Evolutionary conservation across 2,888 invertebrate genomes (phyloP), one percentile per base, ranked within the genome.

Genomic region (Amphipyra berbera): DNA sequence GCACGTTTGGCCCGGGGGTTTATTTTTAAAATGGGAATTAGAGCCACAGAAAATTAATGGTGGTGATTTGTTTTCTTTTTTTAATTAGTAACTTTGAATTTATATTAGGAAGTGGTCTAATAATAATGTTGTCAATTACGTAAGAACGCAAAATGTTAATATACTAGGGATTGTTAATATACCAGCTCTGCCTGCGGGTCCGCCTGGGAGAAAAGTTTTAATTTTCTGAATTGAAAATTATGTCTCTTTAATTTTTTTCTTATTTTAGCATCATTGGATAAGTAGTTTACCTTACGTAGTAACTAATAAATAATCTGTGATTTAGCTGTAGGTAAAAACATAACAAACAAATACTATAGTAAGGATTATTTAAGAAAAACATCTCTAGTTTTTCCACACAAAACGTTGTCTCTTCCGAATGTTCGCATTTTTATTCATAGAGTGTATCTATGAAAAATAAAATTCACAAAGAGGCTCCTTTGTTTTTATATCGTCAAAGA

Each of bases 1-100:
- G 82, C 86, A 85, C 85, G 87, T 84, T 86, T 84, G 86, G 83
- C 83, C 87, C 77, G 71, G 65, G 81, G 86, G 81, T 69, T 63
- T 74, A 66, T 80, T 82, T 85, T 80, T 53, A 66, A 82, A 82
- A 84, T 84, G 78, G 75, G 82, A 88, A 90, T 87, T 87, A 86
- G 78, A 59, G 73, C 66, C 71, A 81, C 74, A 76, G 79, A 74
- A 79, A 84, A 86, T 87, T 85, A 84, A 79, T 78, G n/a, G 76
- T 65, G 61, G 50, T 76, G 75, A 82, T 84, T 83, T 77, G 74
- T 82, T 78, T 77, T 63, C 46, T 48, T 58, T 61, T 64, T 66
- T 35, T 49, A 72, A 79, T 74, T 73, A 68, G 54, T 58, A 27
- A 46, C 5, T 52, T 47, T 13, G 27, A 41, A 50, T 61, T 48